Percentiles rank a stretch among this genome's conserved stretches.
Conservation (phyloP, 2,797 vertebrate species). For the Artibeus lituratus region DNA sequence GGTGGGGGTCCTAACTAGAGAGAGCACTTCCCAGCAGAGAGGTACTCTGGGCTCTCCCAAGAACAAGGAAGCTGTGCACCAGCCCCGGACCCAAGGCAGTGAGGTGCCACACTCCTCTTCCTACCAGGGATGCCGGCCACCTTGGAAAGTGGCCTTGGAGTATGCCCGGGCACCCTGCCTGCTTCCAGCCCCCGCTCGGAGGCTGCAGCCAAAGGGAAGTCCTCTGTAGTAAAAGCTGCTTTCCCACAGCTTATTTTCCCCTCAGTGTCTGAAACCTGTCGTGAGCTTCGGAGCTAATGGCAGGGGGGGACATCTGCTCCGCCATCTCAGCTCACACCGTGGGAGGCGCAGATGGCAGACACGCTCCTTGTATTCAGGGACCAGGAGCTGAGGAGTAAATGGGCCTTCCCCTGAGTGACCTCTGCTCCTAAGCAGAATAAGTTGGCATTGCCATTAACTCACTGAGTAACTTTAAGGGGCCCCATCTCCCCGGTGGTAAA, state of each 20-base stretch:
- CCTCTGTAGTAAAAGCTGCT: not conserved
- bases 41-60: not conserved
- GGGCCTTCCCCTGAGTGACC: not conserved
- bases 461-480: not conserved
- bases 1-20: not conserved
- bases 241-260: no score
- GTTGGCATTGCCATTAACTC: not conserved
- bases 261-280: not conserved
- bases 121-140: no score
- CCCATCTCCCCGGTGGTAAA: not conserved
- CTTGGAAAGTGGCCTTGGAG: not conserved
- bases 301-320: no score
- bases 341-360: not conserved
- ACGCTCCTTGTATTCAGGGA: not conserved
- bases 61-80: not conserved
- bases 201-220: no score
- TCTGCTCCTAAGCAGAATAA: not conserved
- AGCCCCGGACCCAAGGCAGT: not conserved
- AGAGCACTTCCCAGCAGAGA: not conserved
- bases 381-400: not conserved
- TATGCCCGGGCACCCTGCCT: not conserved
- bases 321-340: rapidly evolving
- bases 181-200: not conserved
- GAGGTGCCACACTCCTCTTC: no score
- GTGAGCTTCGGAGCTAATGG: not conserved